Conservation (phyloP, 2,797 vertebrate genomes). For the Smutsia temminckii region DNA sequence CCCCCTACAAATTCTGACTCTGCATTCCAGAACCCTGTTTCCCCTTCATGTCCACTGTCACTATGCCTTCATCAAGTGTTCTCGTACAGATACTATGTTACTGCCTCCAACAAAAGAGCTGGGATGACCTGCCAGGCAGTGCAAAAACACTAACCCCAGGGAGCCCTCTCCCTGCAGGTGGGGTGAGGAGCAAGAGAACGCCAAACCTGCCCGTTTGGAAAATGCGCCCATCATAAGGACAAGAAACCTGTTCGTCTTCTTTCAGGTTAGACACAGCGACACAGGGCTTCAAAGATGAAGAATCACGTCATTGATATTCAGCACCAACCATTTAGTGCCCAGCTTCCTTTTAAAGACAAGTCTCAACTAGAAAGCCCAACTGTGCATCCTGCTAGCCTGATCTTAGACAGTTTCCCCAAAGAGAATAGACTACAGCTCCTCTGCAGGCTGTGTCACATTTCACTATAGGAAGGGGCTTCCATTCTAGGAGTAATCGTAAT, state of each 20-base stretch:
- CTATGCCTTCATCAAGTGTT: background rate
- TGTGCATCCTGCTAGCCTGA: background rate
- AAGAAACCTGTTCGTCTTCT: background rate
- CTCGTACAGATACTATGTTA: background rate
- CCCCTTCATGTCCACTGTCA: background rate
- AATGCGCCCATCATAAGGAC: background rate
- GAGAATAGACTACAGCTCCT: background rate
- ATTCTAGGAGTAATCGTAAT: background rate
- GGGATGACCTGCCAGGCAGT: background rate
- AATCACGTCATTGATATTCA: background rate
- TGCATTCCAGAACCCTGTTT: background rate
- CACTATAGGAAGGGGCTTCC: background rate
- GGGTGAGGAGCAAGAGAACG: background rate
- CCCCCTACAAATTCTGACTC: background rate
- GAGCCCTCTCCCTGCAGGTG: background rate
- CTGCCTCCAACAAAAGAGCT: background rate
- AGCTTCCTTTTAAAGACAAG: conserved; percentile 33
- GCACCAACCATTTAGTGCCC: background rate
- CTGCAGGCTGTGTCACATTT: background rate
- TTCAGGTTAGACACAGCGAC: background rate
- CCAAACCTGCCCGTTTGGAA: background rate
- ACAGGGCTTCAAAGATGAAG: background rate
- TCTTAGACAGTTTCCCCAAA: background rate
- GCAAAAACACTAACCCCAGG: background rate
- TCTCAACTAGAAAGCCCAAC: background rate